Evolutionary conservation across 1,140 invertebrate species (phyloP).

Genomic region (Adelges cooleyi): DNA sequence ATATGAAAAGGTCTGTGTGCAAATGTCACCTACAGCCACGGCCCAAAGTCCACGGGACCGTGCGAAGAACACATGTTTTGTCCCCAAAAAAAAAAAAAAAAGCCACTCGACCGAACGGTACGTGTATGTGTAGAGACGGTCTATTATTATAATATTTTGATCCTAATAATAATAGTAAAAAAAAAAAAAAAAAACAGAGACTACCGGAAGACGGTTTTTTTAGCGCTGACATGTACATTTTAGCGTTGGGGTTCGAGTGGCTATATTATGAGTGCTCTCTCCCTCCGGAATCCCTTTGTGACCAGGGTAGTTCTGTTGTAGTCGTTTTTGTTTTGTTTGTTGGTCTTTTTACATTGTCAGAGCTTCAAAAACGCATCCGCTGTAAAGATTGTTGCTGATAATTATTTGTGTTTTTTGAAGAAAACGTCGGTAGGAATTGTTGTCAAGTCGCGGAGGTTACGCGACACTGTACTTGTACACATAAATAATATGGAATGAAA

Average conservation of each 20-base stretch:
- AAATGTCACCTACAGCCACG: conserved; percentile 17
- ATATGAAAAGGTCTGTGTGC: conserved; percentile 12
- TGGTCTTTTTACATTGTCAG: background rate
- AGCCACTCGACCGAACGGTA: background rate
- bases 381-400: conserved; percentile 25
- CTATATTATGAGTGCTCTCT: background rate
- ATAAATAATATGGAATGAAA: no score
- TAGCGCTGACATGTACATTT: conserved; percentile 14
- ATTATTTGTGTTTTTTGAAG: background rate
- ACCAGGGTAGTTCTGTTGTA: no score
- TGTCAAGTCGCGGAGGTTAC: conserved; percentile 3
- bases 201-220: background rate
- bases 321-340: no score
- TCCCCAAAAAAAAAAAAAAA: conserved; percentile 13
- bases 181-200: conserved; percentile 11
- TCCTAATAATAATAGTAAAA: no score
- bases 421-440: conserved; percentile 11
- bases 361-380: conserved; percentile 21
- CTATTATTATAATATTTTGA: conserved; percentile 8
- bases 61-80: conserved; percentile 23
- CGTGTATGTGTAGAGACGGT: no score
- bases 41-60: background rate
- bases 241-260: background rate
- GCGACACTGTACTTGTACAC: no score
- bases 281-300: conserved; percentile 13